Base-by-base conservation (phyloP, 2,113 vertebrate species). In the Herpailurus yagouaroundi region DNA sequence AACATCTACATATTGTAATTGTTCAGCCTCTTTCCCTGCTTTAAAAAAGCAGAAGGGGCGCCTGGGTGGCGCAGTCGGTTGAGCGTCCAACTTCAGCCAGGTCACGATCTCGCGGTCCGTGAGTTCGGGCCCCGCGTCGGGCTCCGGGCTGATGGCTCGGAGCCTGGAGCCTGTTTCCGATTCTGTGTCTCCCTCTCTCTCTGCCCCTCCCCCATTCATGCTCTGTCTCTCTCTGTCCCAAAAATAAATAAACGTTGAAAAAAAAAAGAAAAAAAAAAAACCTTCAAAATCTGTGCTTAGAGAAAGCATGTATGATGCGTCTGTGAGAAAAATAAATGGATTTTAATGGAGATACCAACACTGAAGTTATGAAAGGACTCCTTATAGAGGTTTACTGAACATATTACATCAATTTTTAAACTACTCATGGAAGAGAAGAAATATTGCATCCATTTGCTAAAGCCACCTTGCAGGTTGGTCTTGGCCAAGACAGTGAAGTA, bases 401-500 rank as follows among this genome's bases (percentile, higher is more conserved):
- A 50, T 60, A 50, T 57, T 55, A 27, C 19, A 74, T 94, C 31
- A 60, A 29, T 66, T 84, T 21, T 25, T 73, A 89, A 95, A 93
- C 88, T 95, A 63, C 27, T 23, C 31, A 16, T 77, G 66, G 76
- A 71, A 82, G 21, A 74, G 41, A 96, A 94, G 48, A 84, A 94
- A 89, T 64, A 41, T 77, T 84, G n/a, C 15, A 87, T 60, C 45
- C 14, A 38, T 96, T 84, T 96, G 71, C 68, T 63, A 87, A 94
- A 83, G n/a, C 29, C 3, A 48, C 29, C 63, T 88, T 90, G 23
- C 50, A 36, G 18, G 19, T 21, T 38, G 9, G 1, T 27, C 60
- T 92, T 86, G 27, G 74, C 52, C 4, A 87, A 79, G 11, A 31
- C 4, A 63, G 8, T 76, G 23, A 66, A 60, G 63, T 31, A 77